A percentile compares a stretch with the other conserved stretches of the same genome.
phyloP scores from a whole-genome alignment of 64 coral and sea anemone species.

The Stichodactyla helianthus region DNA sequence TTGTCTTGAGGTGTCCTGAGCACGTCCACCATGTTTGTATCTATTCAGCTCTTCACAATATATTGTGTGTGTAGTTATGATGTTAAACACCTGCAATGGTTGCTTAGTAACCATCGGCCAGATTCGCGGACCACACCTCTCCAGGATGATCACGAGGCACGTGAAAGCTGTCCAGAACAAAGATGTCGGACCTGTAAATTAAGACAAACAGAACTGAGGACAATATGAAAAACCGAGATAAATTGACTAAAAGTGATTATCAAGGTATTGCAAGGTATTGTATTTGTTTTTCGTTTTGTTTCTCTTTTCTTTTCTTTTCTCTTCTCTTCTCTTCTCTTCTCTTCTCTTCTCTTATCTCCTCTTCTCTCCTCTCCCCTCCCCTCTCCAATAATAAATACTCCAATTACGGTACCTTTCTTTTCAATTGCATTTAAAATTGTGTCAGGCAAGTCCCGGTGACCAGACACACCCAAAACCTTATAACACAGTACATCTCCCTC shows the following conservation, averaged over 20 bases:
- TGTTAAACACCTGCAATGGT: not conserved
- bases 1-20: not conserved
- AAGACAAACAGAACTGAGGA: too few species aligned
- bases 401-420: not conserved
- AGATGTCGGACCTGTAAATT: not conserved
- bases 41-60: slow-evolving; percentile 10
- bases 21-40: not conserved
- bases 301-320: too few species aligned
- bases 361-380: too few species aligned
- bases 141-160: slow-evolving; percentile 37
- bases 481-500: slow-evolving; percentile 44
- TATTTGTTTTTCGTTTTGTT: too few species aligned
- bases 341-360: too few species aligned
- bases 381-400: too few species aligned
- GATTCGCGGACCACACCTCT: slow-evolving; percentile 26
- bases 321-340: too few species aligned
- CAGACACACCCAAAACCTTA: slow-evolving; percentile 46
- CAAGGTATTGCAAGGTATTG: too few species aligned
- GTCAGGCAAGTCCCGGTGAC: slow-evolving; percentile 48
- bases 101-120: slow-evolving; percentile 20
- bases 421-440: slow-evolving; percentile 42
- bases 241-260: too few species aligned
- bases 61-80: not conserved
- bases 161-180: slow-evolving; percentile 37
- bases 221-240: too few species aligned